These are phyloP conservation scores for Tragelaphus buxtoni DNA, from an alignment of 2,113 vertebrate species.

Conservation along the genomic window DNA sequence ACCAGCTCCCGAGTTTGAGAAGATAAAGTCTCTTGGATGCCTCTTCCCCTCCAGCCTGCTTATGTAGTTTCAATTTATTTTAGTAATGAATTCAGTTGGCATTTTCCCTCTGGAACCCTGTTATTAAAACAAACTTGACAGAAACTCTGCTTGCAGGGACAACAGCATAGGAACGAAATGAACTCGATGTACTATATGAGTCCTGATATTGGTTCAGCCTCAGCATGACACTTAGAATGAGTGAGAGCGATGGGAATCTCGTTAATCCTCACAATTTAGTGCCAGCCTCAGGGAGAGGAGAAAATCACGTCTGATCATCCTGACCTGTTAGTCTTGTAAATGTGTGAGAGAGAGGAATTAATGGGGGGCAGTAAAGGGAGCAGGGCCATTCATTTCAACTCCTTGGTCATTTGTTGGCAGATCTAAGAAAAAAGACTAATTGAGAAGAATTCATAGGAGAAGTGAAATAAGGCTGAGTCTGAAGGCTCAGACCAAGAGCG, in stretches of 20 bases:
- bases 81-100: slow-evolving; percentile 45
- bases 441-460: neutral
- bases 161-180: slow-evolving; percentile 32
- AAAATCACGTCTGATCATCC: neutral
- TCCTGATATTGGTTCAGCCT: slow-evolving; percentile 22
- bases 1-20: neutral
- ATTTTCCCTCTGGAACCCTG: slow-evolving; percentile 38
- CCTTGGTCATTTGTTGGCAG: neutral
- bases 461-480: neutral
- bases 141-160: slow-evolving; percentile 32
- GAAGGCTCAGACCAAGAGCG: neutral
- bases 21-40: slow-evolving; percentile 1
- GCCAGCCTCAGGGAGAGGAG: neutral
- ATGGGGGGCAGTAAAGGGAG: neutral
- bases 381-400: neutral
- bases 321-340: neutral
- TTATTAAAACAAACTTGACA: slow-evolving; percentile 60
- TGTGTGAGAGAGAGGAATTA: neutral
- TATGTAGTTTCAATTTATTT: slow-evolving; percentile 37
- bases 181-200: slow-evolving; percentile 24
- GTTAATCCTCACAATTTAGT: slow-evolving; percentile 12
- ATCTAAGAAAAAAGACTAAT: neutral
- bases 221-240: neutral
- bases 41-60: slow-evolving; percentile 30
- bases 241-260: neutral